Conservation (phyloP, 2,888 invertebrate genomes). For the Lathronympha strigana region DNA sequence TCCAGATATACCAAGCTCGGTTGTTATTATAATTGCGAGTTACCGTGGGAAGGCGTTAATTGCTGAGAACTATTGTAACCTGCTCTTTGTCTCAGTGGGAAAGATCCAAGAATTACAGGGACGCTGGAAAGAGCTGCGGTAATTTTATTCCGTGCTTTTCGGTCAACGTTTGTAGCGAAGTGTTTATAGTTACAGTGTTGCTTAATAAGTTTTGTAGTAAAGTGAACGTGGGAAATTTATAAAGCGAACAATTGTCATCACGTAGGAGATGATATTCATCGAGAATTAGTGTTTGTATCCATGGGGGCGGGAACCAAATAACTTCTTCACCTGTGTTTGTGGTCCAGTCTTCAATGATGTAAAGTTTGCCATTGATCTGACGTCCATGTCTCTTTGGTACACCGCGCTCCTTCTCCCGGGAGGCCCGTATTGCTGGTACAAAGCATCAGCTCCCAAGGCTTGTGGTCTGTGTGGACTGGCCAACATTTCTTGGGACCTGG, state of each 20-base stretch:
- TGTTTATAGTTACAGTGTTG: conserved; percentile 37
- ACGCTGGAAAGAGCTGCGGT: conserved; percentile 42
- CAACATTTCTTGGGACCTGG: conserved; percentile 84
- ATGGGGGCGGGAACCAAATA: too few species aligned
- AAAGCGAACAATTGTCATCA: conserved; percentile 19
- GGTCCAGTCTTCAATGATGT: conserved; percentile 75
- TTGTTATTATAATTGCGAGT: conserved; percentile 64
- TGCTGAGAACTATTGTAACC: conserved; percentile 49
- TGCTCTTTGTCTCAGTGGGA: conserved; percentile 43
- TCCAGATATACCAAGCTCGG: conserved; percentile 49
- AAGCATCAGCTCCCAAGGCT: conserved; percentile 75
- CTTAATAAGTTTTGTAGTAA: conserved; percentile 35
- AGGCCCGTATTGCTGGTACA: conserved; percentile 79
- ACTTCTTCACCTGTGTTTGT: conserved; percentile 64
- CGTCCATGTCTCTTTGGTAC: conserved; percentile 76
- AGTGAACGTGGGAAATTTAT: conserved; percentile 36
- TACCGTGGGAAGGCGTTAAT: conserved; percentile 61
- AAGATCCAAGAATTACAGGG: conserved; percentile 46
- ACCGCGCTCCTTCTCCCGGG: conserved; percentile 75
- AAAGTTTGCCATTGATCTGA: conserved; percentile 76
- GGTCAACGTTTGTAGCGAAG: conserved; percentile 46
- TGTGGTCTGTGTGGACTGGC: conserved; percentile 70
- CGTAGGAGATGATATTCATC: too few species aligned
- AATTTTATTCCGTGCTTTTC: conserved; percentile 45
- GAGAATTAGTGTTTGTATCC: too few species aligned